A percentile compares a stretch with the other conserved stretches of the same genome.
phyloP scores from a whole-genome alignment of 2,888 invertebrate genomes.

The Hemithea aestivaria region DNA sequence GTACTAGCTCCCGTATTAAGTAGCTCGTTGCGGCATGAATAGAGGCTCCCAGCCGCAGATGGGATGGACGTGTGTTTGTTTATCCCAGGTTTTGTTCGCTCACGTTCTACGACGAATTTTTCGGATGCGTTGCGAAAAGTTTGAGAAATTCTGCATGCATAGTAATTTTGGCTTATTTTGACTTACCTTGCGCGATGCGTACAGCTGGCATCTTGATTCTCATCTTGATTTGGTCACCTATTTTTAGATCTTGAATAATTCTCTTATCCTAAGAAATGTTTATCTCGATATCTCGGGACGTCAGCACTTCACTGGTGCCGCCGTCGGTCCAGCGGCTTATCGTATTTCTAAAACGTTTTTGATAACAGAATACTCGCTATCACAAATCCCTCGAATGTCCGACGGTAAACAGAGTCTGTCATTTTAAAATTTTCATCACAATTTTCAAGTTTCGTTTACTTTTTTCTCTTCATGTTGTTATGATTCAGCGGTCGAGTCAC shows the following conservation, averaged over 20 bases:
- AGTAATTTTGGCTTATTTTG: slow-evolving; percentile 2
- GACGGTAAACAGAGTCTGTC: slow-evolving; percentile 56
- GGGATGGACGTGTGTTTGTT: slow-evolving; percentile 47
- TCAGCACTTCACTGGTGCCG: slow-evolving; percentile 72
- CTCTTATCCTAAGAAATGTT: slow-evolving; percentile 62
- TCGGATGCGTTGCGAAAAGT: background rate
- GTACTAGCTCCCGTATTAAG: slow-evolving; percentile 62
- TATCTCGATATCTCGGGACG: slow-evolving; percentile 60
- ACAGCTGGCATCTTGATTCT: slow-evolving; percentile 99
- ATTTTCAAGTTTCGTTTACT: slow-evolving; percentile 47
- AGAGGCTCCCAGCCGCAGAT: slow-evolving; percentile 46
- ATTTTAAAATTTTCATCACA: slow-evolving; percentile 60
- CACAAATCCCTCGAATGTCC: slow-evolving; percentile 63
- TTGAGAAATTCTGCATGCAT: slow-evolving; percentile 1
- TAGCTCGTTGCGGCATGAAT: slow-evolving; percentile 69
- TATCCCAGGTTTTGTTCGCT: slow-evolving; percentile 37
- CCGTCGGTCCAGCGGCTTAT: slow-evolving; percentile 73
- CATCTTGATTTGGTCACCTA: slow-evolving; percentile 87
- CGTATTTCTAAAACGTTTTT: slow-evolving; percentile 59
- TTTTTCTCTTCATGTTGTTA: slow-evolving; percentile 72
- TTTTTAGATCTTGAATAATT: slow-evolving; percentile 72
- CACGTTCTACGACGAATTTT: slow-evolving; percentile 2
- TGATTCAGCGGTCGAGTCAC: slow-evolving; percentile 47
- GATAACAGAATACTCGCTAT: slow-evolving; percentile 61
- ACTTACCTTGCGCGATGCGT: slow-evolving; percentile 96